Base-by-base conservation (phyloP, 2,113 vertebrate genomes). In the Notarius quadriscutis region DNA sequence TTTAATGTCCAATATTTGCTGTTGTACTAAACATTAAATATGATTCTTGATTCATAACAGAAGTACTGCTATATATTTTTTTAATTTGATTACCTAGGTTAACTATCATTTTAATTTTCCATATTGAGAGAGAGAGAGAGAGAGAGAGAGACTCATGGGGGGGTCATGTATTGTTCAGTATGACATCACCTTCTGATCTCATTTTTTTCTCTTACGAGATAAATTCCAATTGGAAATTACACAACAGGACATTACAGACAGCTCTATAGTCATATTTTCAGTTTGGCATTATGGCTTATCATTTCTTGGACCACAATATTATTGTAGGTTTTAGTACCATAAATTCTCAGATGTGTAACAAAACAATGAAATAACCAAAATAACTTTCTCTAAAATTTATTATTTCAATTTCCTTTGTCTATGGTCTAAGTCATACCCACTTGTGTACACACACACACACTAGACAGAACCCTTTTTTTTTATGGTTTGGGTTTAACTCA, bases 141-240 rank as follows among this genome's bases (percentile, higher is more conserved):
- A 18, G 34, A 72, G 30, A 20, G 69, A 41, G 30, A 41, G 69
- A 4, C 3, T 53, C 7, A 53, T 53, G 22, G 48, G 25, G 30
- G 25, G 50, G 2, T 67, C 81, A 65, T 17, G 30, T 67, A 63
- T 87, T 78, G 62, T 25, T 87, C 60, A 53, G 81, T 50, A 85
- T 87, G 62, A 85, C 60, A 65, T 87, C 83, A 87, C 79, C 20
- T 87, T 78, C 53, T 81, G 69, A 87, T 57, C 63, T 82, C 25
- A 78, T 82, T 71, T 78, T 81, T 74, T 86, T 55, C 25, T 25
- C 51, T 84, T 20, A 20, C 2, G 18, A 85, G 83, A 30, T 74
- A 65, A 81, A 84, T 84, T 89, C 81, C 65, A 87, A 63, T 17
- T 50, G 60, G 27, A 82, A 34, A 77, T 69, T 67, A 27, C 50